Percentiles rank a stretch among this genome's conserved stretches.
phyloP scores from a whole-genome alignment of 2,113 vertebrate genomes.

The Neodon shergylaensis region DNA sequence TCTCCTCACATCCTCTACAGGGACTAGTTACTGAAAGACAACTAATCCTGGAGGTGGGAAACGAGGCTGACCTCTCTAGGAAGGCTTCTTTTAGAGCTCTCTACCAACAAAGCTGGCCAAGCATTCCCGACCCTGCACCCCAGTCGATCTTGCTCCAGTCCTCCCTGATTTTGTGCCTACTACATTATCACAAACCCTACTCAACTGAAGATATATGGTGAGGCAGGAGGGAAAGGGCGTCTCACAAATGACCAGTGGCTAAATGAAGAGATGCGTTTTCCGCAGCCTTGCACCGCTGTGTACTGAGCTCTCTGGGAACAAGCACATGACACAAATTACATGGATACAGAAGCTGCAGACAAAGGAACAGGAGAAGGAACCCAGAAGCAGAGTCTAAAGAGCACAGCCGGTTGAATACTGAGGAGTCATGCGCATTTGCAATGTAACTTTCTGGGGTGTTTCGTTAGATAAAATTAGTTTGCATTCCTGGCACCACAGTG shows the following conservation, averaged over 20 bases:
- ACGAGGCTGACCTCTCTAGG: neutral
- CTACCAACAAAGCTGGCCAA: neutral
- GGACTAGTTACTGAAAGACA: neutral
- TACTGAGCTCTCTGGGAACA: neutral
- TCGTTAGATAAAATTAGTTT: slow-evolving; percentile 34
- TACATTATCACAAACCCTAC: neutral
- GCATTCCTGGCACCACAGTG: neutral
- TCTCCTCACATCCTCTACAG: neutral
- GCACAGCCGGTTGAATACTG: neutral
- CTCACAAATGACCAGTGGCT: slow-evolving; percentile 14
- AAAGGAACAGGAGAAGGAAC: neutral
- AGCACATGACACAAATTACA: neutral
- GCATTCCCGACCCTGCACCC: neutral
- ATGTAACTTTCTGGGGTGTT: slow-evolving; percentile 30
- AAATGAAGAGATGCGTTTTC: neutral
- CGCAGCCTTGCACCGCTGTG: neutral
- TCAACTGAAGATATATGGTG: neutral
- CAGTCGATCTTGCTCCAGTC: fast-evolving
- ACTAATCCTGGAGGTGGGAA: neutral
- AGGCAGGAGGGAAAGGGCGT: neutral
- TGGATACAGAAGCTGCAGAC: neutral
- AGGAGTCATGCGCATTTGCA: neutral
- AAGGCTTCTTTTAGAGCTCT: neutral
- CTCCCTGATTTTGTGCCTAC: neutral
- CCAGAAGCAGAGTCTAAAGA: slow-evolving; percentile 32